These are phyloP conservation scores for Caenorhabditis sp. DNA, from an alignment of 2,888 invertebrate species.

Conservation along the genomic window DNA sequence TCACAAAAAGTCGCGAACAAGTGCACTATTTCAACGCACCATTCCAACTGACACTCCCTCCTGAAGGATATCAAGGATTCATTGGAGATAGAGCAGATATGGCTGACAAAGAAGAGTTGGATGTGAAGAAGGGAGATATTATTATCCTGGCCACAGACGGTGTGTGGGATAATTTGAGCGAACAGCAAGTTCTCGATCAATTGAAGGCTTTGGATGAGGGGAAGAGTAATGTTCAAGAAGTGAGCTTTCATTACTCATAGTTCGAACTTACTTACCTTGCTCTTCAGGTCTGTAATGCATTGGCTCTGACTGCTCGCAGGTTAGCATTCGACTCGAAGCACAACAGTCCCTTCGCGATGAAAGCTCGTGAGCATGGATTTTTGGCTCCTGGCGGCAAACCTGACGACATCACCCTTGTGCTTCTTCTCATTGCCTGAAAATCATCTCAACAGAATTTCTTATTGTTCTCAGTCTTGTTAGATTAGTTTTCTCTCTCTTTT, in stretches of 20 bases:
- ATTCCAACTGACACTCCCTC: constrained; percentile 95
- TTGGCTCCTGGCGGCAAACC: constrained; percentile 95
- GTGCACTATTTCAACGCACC: constrained; percentile 99
- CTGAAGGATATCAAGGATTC: constrained; percentile 84
- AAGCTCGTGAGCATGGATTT: constrained; percentile 94
- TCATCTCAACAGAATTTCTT: neutral
- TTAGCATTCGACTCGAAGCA: constrained; percentile 95
- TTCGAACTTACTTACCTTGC: neutral
- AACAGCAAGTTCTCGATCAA: constrained; percentile 92
- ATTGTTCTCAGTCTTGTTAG: constrained; percentile 35
- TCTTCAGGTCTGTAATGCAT: constrained; percentile 87
- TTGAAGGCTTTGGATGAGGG: constrained; percentile 84
- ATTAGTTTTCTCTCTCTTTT: constrained; percentile 38
- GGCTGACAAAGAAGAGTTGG: constrained; percentile 77
- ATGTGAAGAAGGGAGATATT: constrained; percentile 77
- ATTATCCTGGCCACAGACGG: constrained; percentile 91
- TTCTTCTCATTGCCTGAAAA: constrained; percentile 90
- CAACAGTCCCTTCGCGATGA: constrained; percentile 95
- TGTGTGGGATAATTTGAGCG: constrained; percentile 97
- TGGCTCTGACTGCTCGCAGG: constrained; percentile 95
- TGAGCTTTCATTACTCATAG: neutral
- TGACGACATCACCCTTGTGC: constrained; percentile 97
- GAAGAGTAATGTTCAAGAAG: constrained; percentile 72
- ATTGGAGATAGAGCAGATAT: constrained; percentile 80
- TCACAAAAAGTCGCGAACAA: constrained; percentile 96